Base-by-base conservation (phyloP, 1,140 invertebrate species). In the Drosophila virilis region DNA sequence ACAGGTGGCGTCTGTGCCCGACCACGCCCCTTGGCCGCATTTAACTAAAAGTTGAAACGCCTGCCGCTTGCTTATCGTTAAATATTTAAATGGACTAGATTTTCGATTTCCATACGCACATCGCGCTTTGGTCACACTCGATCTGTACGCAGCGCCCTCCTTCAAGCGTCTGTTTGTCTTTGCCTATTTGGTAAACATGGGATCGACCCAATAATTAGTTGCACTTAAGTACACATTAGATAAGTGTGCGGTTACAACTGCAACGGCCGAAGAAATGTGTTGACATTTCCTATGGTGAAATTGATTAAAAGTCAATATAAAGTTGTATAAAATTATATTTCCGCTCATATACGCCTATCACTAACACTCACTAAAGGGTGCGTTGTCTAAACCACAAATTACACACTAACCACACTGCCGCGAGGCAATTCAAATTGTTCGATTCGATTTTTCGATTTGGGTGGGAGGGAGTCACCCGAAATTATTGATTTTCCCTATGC, bases 31-130 rank as follows among this genome's bases (percentile, higher is more conserved):
- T n/a, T 28, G n/a, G 4, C 13, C 2, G 5, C 6, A 17, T 42
- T 52, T 59, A 57, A 37, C 61, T 13, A 51, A 50, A 58, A 51
- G 12, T 66, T 57, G 40, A 15, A 5, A 12, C 15, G 9, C 3
- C 4, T 13, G 48, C 22, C 48, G 38, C 38, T 5, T 28, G 43
- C 45, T 54, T 48, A 43, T 74, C 72, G 57, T 74, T 74, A 70
- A 74, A 71, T 74, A 74, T 74, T 74, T 52, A 74, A 71, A 74
- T 74, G 67, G 70, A 71, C 72, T 62, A 71, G 52, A 55, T 74
- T 74, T 51, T 35, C 22, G 22, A 28, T 28, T 28, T 28, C 5
- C 22, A 28, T 28, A 28, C 22, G 22, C 22, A 28, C 22, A 28
- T 28, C 22, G 22, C 22, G 22, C 22, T 28, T 28, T 28, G 22